phyloP scores from a whole-genome alignment of 2,113 vertebrate genomes.

The Anser cygnoides region DNA sequence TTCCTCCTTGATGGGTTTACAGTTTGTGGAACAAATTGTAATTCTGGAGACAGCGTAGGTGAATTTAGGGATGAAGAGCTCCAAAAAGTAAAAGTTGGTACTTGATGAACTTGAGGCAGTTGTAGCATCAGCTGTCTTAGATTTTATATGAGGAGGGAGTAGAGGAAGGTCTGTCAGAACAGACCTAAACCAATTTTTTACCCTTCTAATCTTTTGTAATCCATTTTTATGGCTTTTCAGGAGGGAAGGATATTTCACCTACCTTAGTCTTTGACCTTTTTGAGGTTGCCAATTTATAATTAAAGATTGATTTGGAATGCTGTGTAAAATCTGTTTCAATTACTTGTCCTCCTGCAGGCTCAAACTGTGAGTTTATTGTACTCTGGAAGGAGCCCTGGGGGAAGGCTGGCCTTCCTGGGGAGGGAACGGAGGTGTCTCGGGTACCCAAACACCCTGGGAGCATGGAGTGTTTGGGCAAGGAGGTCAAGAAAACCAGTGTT shows the following conservation, averaged over 20 bases:
- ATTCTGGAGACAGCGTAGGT: not conserved
- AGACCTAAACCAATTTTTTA: not conserved
- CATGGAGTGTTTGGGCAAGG: rapidly evolving
- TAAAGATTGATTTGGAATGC: not conserved
- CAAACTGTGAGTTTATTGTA: not conserved
- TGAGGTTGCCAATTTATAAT: not conserved
- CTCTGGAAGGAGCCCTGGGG: not conserved
- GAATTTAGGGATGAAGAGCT: not conserved
- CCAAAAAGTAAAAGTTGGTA: not conserved
- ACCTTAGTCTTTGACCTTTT: not conserved
- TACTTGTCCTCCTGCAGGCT: not conserved
- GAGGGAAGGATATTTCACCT: not conserved
- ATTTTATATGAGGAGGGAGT: not conserved
- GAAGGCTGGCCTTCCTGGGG: not conserved
- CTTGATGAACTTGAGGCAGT: not conserved
- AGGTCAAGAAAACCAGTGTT: not conserved
- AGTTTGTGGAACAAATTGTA: not conserved
- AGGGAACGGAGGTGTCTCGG: not conserved
- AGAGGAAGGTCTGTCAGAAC: not conserved
- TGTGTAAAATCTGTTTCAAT: not conserved
- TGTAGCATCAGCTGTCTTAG: not conserved
- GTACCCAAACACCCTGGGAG: not conserved
- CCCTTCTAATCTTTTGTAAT: not conserved
- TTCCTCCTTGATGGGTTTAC: not conserved
- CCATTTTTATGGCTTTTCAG: not conserved